phyloP scores from a whole-genome alignment of 2,797 vertebrate species.

The Anguilla marmorata region DNA sequence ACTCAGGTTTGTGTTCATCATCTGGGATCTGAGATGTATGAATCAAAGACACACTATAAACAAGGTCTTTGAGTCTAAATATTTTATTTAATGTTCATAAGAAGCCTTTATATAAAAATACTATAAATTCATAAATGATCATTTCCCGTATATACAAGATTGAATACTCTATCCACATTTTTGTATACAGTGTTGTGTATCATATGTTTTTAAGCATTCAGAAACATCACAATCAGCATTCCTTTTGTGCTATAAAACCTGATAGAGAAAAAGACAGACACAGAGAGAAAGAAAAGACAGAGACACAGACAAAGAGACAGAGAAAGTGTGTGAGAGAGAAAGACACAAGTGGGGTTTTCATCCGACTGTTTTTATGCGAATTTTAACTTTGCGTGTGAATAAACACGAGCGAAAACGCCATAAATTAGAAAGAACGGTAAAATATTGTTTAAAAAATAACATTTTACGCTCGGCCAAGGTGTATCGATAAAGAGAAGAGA shows the following conservation, averaged over 20 bases:
- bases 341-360: neutral
- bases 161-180: slow-evolving; percentile 26
- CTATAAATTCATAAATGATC: slow-evolving; percentile 64
- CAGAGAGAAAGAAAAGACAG: neutral
- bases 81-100: slow-evolving; percentile 70
- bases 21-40: too few species aligned
- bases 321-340: neutral
- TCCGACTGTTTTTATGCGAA: too few species aligned
- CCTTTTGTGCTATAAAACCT: slow-evolving; percentile 48
- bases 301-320: neutral
- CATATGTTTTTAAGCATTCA: slow-evolving; percentile 63
- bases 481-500: too few species aligned
- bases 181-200: slow-evolving; percentile 52
- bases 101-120: slow-evolving; percentile 80
- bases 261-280: slow-evolving; percentile 26
- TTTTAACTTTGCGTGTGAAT: too few species aligned
- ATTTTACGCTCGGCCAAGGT: too few species aligned
- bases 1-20: neutral
- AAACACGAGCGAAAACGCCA: too few species aligned
- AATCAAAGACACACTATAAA: neutral
- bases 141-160: slow-evolving; percentile 62
- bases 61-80: slow-evolving; percentile 30
- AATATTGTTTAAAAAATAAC: too few species aligned
- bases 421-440: too few species aligned
- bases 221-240: slow-evolving; percentile 57